phyloP scores from a whole-genome alignment of 2,113 vertebrate genomes.

The Amblyopsis rosae region DNA sequence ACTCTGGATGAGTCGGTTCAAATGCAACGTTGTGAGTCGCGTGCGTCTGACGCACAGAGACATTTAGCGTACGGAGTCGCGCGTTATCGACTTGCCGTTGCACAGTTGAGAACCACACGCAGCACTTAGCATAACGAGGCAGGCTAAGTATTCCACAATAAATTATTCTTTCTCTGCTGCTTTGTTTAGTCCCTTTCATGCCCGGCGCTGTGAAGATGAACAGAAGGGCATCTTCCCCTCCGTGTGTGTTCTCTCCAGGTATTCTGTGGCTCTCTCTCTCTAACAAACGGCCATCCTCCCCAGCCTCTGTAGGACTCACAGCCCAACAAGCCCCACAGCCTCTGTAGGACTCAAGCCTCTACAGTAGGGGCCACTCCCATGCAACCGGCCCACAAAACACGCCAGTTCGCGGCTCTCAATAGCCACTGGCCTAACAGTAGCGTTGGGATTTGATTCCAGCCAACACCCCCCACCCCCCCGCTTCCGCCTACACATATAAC shows the following conservation, averaged over 20 bases:
- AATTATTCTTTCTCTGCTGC: conserved; percentile 49
- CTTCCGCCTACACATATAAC: conserved; percentile 1
- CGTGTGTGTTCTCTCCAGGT: background rate
- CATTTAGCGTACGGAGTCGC: conserved; percentile 6
- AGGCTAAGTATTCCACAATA: conserved; percentile 35
- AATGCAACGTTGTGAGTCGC: no score
- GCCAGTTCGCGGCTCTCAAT: conserved; percentile 1
- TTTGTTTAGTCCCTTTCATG: conserved; percentile 38
- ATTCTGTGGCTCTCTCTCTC: conserved; percentile 8
- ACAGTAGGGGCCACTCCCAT: background rate
- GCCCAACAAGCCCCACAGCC: background rate
- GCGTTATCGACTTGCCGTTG: conserved; percentile 21
- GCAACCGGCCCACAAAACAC: conserved; percentile 5
- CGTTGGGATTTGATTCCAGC: background rate
- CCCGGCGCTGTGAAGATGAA: conserved; percentile 15
- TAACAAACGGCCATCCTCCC: background rate
- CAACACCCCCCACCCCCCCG: conserved; percentile 1
- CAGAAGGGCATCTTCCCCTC: conserved; percentile 11
- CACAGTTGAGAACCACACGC: conserved; percentile 44
- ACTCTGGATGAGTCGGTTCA: no score
- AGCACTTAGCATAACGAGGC: conserved; percentile 46
- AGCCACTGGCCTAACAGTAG: conserved; percentile 9
- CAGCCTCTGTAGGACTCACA: conserved; percentile 3
- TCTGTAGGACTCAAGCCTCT: background rate
- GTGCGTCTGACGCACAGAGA: background rate